Conservation (phyloP, 2,797 vertebrate genomes). For the Bryconaethiops microstoma region DNA sequence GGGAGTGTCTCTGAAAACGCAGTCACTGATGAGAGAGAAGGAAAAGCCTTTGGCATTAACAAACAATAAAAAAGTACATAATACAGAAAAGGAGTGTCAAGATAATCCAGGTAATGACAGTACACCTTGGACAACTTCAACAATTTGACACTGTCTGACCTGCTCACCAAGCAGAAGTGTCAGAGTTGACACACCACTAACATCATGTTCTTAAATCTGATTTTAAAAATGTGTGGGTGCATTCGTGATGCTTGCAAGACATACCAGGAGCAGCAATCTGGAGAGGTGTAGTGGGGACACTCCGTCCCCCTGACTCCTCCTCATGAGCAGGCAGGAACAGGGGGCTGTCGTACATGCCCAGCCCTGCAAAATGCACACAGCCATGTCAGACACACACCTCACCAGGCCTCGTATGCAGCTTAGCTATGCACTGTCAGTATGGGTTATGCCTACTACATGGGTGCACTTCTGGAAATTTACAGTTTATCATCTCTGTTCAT, state of each 20-base stretch:
- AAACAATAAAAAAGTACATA: neutral
- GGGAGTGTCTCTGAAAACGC: constrained; percentile 85
- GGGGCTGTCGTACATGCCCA: constrained; percentile 93
- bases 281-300: constrained; percentile 90
- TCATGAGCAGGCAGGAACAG: constrained; percentile 88
- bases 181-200: too few species aligned
- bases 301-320: constrained; percentile 93
- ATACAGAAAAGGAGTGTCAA: too few species aligned
- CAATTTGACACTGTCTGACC: too few species aligned
- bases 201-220: too few species aligned
- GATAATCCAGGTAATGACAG: too few species aligned
- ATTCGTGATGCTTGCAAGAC: neutral
- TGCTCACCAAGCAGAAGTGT: too few species aligned
- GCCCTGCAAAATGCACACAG: constrained; percentile 71
- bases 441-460: neutral
- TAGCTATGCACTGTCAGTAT: neutral
- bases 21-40: constrained; percentile 67
- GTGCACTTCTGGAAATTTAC: too few species aligned
- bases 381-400: neutral
- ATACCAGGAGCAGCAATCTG: constrained; percentile 91
- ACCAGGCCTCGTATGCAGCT: too few species aligned
- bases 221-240: too few species aligned
- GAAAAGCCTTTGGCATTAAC: neutral
- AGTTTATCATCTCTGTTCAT: too few species aligned
- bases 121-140: too few species aligned